Evolutionary conservation across 2,797 vertebrate species (phyloP), one percentile per base, ranked within the genome.

Genomic region (Myotis planiceps): DNA sequence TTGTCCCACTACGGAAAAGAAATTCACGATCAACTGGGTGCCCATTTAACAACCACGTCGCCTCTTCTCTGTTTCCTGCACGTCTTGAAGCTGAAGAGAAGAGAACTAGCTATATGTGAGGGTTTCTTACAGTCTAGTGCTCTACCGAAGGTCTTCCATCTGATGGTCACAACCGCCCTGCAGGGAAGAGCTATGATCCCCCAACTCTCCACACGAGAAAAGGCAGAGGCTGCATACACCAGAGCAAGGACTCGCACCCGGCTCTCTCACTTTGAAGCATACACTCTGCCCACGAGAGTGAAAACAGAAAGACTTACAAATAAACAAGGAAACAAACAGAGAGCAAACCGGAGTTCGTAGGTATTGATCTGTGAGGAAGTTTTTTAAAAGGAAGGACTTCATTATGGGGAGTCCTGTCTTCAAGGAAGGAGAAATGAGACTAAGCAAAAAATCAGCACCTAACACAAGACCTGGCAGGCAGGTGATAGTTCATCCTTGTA

Each of bases 1-100:
- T 89, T 19, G 99, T 99, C 76, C 98, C 98, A 12, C 99, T 99
- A 51, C 12, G 79, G 95, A 58, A 27, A 86, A 96, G 82, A 14
- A 90, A 0, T 55, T 75, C 51, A 83, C n/a, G 92, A 74, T 96
- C 34, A 91, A 87, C 78, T 39, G 15, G 42, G 55, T 6, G 65
- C 0, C 45, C 53, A 21, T 78, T 68, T 14, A 47, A 37, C 6
- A n/a, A 23, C 12, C 6, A 29, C 3, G 12, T 81, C 14, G 34
- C 32, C 47, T 71, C 49, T n/a, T 42, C 58, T 66, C 32, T 92
- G n/a, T 60, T 29, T 65, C 66, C 53, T 53, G 19, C 21, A 13
- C 16, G 51, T 55, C 42, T 76, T 53, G 29, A 81, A 76, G n/a
- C 25, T 10, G 29, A 87, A 65, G 75, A 84, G 34, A 91, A 80